These are phyloP conservation scores for Galerucella nymphaeae DNA, from an alignment of 2,888 invertebrate genomes.

Conservation along the genomic window DNA sequence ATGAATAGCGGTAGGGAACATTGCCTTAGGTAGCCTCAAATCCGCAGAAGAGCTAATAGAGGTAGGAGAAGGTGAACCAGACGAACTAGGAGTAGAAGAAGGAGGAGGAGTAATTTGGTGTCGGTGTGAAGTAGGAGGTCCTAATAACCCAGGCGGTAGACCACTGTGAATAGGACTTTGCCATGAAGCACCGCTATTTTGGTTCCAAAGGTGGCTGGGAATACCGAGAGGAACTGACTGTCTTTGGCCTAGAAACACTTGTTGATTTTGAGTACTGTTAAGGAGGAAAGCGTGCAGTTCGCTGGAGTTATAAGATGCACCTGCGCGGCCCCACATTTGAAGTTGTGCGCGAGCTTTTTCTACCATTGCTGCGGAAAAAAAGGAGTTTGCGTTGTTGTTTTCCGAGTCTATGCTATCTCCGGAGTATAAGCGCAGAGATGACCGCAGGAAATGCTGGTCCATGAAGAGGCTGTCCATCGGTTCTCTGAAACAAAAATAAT, in stretches of 20 bases:
- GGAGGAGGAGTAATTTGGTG: constrained; percentile 65
- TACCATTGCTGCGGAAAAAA: constrained; percentile 68
- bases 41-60: constrained; percentile 61
- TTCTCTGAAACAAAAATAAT: constrained; percentile 67
- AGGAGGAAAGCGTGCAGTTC: constrained; percentile 64
- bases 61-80: constrained; percentile 71
- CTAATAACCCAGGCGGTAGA: constrained; percentile 62
- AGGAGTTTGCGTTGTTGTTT: constrained; percentile 64
- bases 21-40: constrained; percentile 64
- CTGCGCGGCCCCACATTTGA: constrained; percentile 68
- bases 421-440: constrained; percentile 69
- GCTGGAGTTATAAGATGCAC: constrained; percentile 68
- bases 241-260: constrained; percentile 61
- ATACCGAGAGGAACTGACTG: constrained; percentile 60
- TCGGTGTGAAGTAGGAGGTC: constrained; percentile 61
- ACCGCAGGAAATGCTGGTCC: constrained; percentile 79
- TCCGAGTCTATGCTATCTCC: constrained; percentile 69
- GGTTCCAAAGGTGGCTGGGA: constrained; percentile 66
- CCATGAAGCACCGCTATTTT: constrained; percentile 59
- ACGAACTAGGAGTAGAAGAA: constrained; percentile 69
- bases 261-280: constrained; percentile 57
- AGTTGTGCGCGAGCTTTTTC: constrained; percentile 69
- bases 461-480: constrained; percentile 84
- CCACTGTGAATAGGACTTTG: constrained; percentile 61
- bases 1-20: constrained; percentile 64